phyloP scores from a whole-genome alignment of 2,888 invertebrate species.

The Lutraria lutraria region DNA sequence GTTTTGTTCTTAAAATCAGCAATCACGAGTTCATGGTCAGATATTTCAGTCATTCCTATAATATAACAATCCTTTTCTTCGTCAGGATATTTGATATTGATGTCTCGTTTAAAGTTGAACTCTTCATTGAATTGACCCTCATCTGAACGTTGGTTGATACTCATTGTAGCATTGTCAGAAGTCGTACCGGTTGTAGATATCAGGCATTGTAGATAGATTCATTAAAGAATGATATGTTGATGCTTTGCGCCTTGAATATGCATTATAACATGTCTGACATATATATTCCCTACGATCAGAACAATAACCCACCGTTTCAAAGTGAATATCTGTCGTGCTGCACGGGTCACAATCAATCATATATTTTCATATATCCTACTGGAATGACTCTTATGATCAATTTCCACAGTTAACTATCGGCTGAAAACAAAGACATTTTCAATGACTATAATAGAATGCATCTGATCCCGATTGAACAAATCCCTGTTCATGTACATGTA shows the following conservation, averaged over 20 bases:
- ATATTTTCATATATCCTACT: background rate
- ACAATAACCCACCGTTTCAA: background rate
- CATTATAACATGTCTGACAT: background rate
- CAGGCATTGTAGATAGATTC: too few species aligned
- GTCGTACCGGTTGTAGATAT: too few species aligned
- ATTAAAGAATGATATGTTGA: background rate
- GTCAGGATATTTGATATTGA: too few species aligned
- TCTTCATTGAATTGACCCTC: background rate
- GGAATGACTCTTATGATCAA: too few species aligned
- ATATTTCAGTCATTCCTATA: background rate
- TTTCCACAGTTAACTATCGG: too few species aligned
- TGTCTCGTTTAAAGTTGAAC: background rate
- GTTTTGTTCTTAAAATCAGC: too few species aligned
- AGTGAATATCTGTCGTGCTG: background rate
- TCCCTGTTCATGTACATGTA: too few species aligned
- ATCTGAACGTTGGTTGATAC: too few species aligned
- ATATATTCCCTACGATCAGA: background rate
- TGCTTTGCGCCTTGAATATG: constrained; percentile 17
- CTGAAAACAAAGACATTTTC: too few species aligned
- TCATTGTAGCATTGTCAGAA: too few species aligned
- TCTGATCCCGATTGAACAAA: too few species aligned
- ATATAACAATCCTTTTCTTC: constrained; percentile 3
- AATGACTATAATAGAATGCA: too few species aligned
- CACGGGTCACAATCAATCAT: constrained; percentile 11
- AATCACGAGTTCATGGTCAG: background rate